Evolutionary conservation across 2,113 vertebrate genomes (phyloP), one percentile per base, ranked within the genome.

Genomic region (Anas platyrhynchos): DNA sequence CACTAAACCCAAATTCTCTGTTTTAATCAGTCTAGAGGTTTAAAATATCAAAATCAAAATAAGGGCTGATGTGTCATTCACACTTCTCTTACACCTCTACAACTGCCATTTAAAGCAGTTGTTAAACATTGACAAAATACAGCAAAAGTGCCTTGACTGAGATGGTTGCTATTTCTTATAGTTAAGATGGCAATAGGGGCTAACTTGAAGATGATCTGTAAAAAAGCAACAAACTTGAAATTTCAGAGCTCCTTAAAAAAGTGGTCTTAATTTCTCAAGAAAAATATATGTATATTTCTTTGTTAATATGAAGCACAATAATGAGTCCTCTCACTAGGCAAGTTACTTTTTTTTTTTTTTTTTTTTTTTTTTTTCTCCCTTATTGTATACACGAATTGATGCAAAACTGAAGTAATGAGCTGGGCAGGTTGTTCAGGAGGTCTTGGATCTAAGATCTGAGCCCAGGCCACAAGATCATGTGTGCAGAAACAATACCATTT

Each of bases 171-270:
- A 7, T 62, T 91, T 91, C 29, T 32, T 72, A 25, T 14, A 54
- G 26, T 50, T 76, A 65, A 79, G 66, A 62, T 31, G n/a, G 50
- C 62, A 94, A 29, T 17, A 68, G 59, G 31, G 15, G n/a, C 54
- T 87, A 55, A 27, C 44, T 54, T 77, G 72, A 69, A 80, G 31
- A 31, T 13, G 6, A 50, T 68, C 46, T 71, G 20, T 58, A 82
- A 58, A 91, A 65, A 7, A 90, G 46, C 1, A 6, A 22, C 58
- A 18, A 69, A 25, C 43, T 63, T 88, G 5, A 46, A 36, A 7
- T 84, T 92, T 76, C 63, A 86, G 46, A 76, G 13, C n/a, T 86
- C 63, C 67, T 92, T 66, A 72, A 86, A 63, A 94, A 87, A 66
- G 18, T 56, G 26, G 26, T 61, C 25, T 73, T 85, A 65, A 54